Base-by-base conservation (phyloP, 2,888 invertebrate species). In the Agonopterix alstromeriana region DNA sequence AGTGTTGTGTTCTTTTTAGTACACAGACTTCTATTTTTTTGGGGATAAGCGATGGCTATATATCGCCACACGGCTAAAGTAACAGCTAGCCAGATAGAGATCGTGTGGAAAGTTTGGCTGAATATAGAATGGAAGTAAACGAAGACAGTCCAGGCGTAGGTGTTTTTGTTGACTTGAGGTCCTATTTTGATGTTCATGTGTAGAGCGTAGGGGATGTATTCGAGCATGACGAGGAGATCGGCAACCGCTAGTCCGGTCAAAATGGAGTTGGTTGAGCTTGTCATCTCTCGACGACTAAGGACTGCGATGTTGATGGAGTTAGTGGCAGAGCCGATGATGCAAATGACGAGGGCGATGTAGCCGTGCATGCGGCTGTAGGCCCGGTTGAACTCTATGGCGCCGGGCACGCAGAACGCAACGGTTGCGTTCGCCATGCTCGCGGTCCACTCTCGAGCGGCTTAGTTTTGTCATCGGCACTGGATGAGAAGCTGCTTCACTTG, bases 231-330 rank as follows among this genome's bases (percentile, higher is more conserved):
- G n/a, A 97, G 90, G 36, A 98, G 91, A 75, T 98, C 98, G 10
- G 98, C 96, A 8, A 97, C 93, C 0, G 98, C 98, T 35, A 97
- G 89, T 4, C 95, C 96, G 0, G 97, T 97, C 41, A 98, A 91
- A 51, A 98, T 97, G 47, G 95, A 93, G 83, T 98, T 98, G 35
- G 97, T 98, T 2, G 98, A 94, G 51, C 96, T 96, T 54, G 92
- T 89, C 97, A 98, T 98, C 77, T 97, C 96, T 35, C 94, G 93
- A 10, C 96, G 92, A 8, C 97, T 95, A 47, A 98, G 90, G 9
- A 98, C 97, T 41, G 95, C 93, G 54, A 98, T 95, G 82, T 98
- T 98, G 65, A 98, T 91, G n/a, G 94, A 91, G 77, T 98, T 98
- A 50, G 97, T 95, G 41, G 97, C 91, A 41, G 96, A 95, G 45